Evolutionary conservation across 2,113 vertebrate species (phyloP), one percentile per base, ranked within the genome.

Genomic region (Dendrocopos noguchii): DNA sequence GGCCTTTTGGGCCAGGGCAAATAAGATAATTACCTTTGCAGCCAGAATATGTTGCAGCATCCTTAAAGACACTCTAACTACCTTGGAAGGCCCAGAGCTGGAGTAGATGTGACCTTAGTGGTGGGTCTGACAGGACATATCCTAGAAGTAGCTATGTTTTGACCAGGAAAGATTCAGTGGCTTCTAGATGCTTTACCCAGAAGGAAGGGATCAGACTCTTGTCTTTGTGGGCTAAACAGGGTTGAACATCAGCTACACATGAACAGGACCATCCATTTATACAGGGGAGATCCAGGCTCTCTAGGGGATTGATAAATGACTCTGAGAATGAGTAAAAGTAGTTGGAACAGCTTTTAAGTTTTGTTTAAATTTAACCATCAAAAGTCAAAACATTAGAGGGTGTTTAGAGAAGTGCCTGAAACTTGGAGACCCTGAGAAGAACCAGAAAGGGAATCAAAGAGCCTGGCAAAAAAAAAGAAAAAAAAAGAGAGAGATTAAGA

Each of bases 281-380:
- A 59, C 10, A 60, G 33, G 79, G 47, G 63, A 39, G 68, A 84
- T 88, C 65, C 66, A 65, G 53, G 24, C 68, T 90, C 10, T 83
- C 84, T 75, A 2, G 42, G n/a, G 66, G 63, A 75, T 59, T 96
- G 89, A 96, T 86, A 91, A 96, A 96, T 91, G 50, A 75, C 53
- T 90, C 57, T 0, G 16, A 80, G 79, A 94, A 94, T 72, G 68
- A 94, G 83, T 86, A 90, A 93, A 93, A 96, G 78, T 96, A 86
- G 70, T 89, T 93, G 90, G 87, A 72, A 91, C 94, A 94, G 87
- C 96, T 96, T 96, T 96, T 93, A 96, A 90, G 85, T 95, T 96
- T 96, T 96, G 95, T 96, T 96, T 96, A 95, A 94, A 81, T 91
- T 72, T 95, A 91, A 83, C 87, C 73, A 88, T 87, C 90, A 91